A percentile compares a stretch with the other conserved stretches of the same genome.
Evolutionary conservation across 1,140 invertebrate species (phyloP).

Genomic region (Heliconius himera): DNA sequence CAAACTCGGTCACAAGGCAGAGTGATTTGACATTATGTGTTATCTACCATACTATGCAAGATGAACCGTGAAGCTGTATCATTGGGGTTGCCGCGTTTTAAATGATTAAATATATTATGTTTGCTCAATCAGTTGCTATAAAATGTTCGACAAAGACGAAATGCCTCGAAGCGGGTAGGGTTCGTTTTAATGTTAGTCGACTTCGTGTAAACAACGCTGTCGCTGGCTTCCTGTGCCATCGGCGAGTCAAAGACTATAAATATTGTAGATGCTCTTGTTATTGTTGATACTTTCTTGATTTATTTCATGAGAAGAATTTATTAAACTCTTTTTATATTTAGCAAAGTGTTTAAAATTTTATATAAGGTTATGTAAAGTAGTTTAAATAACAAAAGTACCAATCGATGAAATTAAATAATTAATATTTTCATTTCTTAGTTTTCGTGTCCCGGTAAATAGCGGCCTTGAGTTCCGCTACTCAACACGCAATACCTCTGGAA

Average conservation of each 20-base stretch:
- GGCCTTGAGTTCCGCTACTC: too few species aligned
- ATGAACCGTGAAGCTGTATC: background rate
- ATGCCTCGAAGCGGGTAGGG: constrained; percentile 36
- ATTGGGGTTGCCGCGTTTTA: background rate
- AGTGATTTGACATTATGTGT: background rate
- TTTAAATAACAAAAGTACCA: too few species aligned
- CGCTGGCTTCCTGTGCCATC: constrained; percentile 39
- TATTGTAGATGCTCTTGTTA: background rate
- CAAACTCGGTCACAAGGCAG: too few species aligned
- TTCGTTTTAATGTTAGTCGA: constrained; percentile 43
- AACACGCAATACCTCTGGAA: too few species aligned
- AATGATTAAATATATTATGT: constrained; percentile 9
- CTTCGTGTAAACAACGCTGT: constrained; percentile 47
- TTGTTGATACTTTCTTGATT: background rate
- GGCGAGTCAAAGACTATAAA: constrained; percentile 37
- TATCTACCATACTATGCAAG: too few species aligned
- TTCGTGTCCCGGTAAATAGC: too few species aligned
- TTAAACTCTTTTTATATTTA: too few species aligned
- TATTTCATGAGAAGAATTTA: background rate
- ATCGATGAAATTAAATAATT: too few species aligned
- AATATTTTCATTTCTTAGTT: too few species aligned
- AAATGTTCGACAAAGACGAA: constrained; percentile 13
- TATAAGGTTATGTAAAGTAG: too few species aligned
- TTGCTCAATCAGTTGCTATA: constrained; percentile 20
- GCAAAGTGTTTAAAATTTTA: too few species aligned